These are phyloP conservation scores for Phalacrocorax brasilianus DNA, from an alignment of 2,113 vertebrate species.

Conservation along the genomic window DNA sequence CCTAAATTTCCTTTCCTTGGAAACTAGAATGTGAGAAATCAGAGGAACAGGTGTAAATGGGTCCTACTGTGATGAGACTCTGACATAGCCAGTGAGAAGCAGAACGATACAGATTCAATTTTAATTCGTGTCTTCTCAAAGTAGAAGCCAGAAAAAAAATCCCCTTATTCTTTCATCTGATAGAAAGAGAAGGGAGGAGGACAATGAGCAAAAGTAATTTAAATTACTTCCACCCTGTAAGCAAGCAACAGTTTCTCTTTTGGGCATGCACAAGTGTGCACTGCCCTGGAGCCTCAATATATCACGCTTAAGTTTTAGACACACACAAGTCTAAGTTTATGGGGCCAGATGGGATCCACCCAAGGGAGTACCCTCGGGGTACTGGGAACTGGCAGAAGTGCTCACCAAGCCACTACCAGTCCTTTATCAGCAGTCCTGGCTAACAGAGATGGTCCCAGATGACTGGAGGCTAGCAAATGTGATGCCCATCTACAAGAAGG, in stretches of 20 bases:
- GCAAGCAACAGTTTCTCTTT: background rate
- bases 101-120: background rate
- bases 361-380: background rate
- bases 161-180: background rate
- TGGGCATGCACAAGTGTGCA: background rate
- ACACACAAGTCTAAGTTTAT: background rate
- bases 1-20: background rate
- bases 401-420: background rate
- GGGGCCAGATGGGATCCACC: background rate
- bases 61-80: background rate
- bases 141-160: background rate
- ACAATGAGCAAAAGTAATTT: background rate
- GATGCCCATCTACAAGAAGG: background rate
- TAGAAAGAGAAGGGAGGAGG: background rate
- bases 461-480: background rate
- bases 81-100: background rate
- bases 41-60: background rate
- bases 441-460: background rate
- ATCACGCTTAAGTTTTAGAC: background rate
- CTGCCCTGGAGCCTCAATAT: background rate
- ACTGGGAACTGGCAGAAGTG: background rate
- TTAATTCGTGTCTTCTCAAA: background rate
- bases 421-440: background rate
- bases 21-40: background rate
- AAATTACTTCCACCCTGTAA: background rate